Evolutionary conservation across 2,888 invertebrate genomes (phyloP).

Genomic region (Drosophila borborema): DNA sequence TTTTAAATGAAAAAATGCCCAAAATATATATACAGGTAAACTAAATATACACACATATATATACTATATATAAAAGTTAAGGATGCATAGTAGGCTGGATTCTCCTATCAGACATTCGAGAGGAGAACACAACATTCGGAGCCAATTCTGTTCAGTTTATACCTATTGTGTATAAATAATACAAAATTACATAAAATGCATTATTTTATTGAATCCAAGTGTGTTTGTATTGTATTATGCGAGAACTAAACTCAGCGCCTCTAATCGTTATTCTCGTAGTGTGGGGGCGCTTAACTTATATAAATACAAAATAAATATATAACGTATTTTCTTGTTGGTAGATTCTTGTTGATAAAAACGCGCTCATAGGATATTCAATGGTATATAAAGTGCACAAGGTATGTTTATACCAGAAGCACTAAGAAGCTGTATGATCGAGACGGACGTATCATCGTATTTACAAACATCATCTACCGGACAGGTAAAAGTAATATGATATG

Average conservation of each 20-base stretch:
- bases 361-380: conserved; percentile 56
- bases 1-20: not conserved
- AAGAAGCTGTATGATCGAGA: conserved; percentile 98
- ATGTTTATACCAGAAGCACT: conserved; percentile 97
- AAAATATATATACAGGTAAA: not conserved
- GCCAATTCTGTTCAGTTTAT: no score
- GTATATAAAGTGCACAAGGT: conserved; percentile 67
- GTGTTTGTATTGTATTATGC: no score
- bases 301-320: not conserved
- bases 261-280: no score
- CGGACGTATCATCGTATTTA: conserved; percentile 96
- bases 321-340: not conserved
- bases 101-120: no score
- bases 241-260: no score
- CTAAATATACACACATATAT: not conserved
- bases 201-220: no score
- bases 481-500: conserved; percentile 86
- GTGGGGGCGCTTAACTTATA: no score
- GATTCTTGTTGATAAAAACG: conserved; percentile 29
- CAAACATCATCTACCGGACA: conserved; percentile 98
- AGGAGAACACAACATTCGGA: no score
- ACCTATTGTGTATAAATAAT: no score
- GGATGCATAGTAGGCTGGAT: no score
- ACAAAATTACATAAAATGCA: no score
- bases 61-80: not conserved